Conservation (phyloP, 2,797 vertebrate species). For the Cirrhinus mrigala region DNA sequence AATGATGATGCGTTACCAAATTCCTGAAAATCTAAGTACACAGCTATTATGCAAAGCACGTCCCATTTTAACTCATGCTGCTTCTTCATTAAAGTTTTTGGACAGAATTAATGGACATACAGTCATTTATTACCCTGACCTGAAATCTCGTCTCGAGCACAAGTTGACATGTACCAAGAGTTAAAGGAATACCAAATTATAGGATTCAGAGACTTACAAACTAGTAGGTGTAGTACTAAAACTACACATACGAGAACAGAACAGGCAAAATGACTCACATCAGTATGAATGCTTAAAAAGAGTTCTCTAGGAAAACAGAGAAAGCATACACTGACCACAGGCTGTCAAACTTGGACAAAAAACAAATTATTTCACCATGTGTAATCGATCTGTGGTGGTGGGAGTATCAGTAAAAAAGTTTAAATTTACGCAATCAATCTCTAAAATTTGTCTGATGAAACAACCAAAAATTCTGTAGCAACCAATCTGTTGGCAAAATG, state of each 20-base stretch:
- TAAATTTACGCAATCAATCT: neutral
- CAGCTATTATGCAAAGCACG: neutral
- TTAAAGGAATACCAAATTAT: constrained; percentile 1
- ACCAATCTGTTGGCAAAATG: neutral
- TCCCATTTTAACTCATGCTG: neutral
- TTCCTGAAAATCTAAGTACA: neutral
- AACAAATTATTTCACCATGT: neutral
- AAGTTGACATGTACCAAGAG: neutral
- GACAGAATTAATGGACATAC: neutral
- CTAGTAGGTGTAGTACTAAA: neutral
- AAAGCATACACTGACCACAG: neutral
- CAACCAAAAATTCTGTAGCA: neutral
- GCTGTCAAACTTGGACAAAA: neutral
- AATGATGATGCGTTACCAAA: neutral
- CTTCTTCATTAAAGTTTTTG: neutral
- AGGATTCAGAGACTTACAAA: neutral
- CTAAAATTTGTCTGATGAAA: neutral
- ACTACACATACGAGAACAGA: constrained; percentile 9
- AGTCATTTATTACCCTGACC: neutral
- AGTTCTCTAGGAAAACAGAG: neutral
- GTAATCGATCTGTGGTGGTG: neutral
- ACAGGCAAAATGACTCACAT: neutral
- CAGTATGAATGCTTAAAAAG: neutral
- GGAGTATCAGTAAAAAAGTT: neutral
- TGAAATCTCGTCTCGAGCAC: neutral